A percentile compares a stretch with the other conserved stretches of the same genome.
These are phyloP conservation scores for Drosophila colorata DNA, from an alignment of 2,888 invertebrate species.

Conservation along the genomic window DNA sequence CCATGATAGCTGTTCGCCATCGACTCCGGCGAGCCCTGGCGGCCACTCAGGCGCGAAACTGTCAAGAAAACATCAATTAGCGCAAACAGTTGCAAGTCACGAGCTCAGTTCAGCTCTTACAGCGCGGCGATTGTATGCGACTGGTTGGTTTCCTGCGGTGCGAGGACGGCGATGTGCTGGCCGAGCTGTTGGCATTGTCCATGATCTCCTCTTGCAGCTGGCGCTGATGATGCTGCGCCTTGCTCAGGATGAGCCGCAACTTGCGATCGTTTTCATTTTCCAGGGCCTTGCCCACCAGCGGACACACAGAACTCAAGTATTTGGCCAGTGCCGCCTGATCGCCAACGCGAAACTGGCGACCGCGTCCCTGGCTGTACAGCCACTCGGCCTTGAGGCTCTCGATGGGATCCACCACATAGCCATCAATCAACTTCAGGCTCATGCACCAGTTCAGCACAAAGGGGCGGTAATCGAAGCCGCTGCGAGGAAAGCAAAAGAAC, in stretches of 20 bases:
- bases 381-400: slow-evolving; percentile 98
- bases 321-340: slow-evolving; percentile 93
- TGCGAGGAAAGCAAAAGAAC: slow-evolving; percentile 81
- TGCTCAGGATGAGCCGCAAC: slow-evolving; percentile 93
- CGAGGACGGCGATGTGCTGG: slow-evolving; percentile 84
- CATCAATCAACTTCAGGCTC: slow-evolving; percentile 94
- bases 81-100: neutral
- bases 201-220: slow-evolving; percentile 91
- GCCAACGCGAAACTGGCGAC: slow-evolving; percentile 93
- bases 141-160: slow-evolving; percentile 84
- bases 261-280: slow-evolving; percentile 95
- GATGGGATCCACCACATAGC: slow-evolving; percentile 94
- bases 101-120: slow-evolving; percentile 69
- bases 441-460: slow-evolving; percentile 97
- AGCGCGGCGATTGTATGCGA: slow-evolving; percentile 85
- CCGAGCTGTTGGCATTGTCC: slow-evolving; percentile 83
- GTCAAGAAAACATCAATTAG: slow-evolving; percentile 38
- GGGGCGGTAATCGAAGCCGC: slow-evolving; percentile 96
- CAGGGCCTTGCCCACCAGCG: slow-evolving; percentile 92
- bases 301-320: slow-evolving; percentile 93
- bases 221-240: slow-evolving; percentile 96
- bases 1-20: slow-evolving; percentile 90
- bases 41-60: slow-evolving; percentile 85
- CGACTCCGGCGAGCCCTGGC: slow-evolving; percentile 89
- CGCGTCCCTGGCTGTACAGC: slow-evolving; percentile 97